Conservation (phyloP, 2,113 vertebrate genomes). For the Mustelus asterias region DNA sequence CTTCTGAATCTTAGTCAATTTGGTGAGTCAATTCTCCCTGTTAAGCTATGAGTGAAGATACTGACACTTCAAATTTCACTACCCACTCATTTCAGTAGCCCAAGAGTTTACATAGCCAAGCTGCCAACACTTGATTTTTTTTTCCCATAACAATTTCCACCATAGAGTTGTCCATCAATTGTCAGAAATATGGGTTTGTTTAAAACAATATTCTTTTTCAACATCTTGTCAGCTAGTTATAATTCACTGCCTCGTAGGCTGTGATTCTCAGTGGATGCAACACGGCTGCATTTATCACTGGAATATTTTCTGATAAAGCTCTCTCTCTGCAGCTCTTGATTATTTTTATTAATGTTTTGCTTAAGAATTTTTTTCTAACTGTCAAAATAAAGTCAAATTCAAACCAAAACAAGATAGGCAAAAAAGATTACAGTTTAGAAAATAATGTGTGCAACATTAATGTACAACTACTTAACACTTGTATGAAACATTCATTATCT, state of each 20-base stretch:
- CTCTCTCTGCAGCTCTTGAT: background rate
- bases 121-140: background rate
- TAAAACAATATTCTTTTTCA: background rate
- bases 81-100: background rate
- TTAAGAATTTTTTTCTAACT: background rate
- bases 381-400: background rate
- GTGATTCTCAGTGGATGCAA: background rate
- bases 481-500: background rate
- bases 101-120: background rate
- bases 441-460: background rate
- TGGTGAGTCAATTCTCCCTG: background rate
- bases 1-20: background rate
- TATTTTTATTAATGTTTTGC: background rate
- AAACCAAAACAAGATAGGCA: background rate
- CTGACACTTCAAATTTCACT: background rate
- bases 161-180: background rate
- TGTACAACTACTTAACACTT: background rate
- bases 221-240: background rate
- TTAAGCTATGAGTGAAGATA: too few relatives aligned
- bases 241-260: background rate
- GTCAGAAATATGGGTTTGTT: background rate
- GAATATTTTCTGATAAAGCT: background rate
- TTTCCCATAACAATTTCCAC: background rate
- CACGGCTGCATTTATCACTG: background rate
- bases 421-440: background rate